Evolutionary conservation across 2,888 invertebrate genomes (phyloP).

Genomic region (Eristalis arbustorum): DNA sequence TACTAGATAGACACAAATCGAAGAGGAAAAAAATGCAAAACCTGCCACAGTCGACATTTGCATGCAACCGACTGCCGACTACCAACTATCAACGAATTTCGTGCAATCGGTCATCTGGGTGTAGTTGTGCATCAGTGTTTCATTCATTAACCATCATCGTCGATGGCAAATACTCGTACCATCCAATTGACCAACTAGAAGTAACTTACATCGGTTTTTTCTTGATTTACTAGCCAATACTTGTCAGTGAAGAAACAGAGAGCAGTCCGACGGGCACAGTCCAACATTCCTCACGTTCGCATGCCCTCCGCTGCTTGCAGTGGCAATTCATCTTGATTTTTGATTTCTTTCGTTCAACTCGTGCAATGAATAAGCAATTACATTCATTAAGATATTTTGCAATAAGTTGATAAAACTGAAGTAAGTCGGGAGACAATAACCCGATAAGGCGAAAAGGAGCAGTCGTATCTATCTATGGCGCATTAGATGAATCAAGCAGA

Average conservation of each 20-base stretch:
- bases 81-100: conserved; percentile 37
- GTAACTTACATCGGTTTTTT: conserved; percentile 29
- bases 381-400: conserved; percentile 68
- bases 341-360: conserved; percentile 63
- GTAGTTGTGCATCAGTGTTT: conserved; percentile 16
- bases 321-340: conserved; percentile 66
- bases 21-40: conserved; percentile 41
- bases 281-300: conserved; percentile 32
- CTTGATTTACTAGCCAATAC: conserved; percentile 51
- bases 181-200: conserved; percentile 14
- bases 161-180: conserved; percentile 9
- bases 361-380: conserved; percentile 68
- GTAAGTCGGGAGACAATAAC: conserved; percentile 64
- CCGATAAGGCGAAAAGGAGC: conserved; percentile 49
- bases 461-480: conserved; percentile 41
- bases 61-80: not conserved
- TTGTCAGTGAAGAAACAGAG: conserved; percentile 26
- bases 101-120: conserved; percentile 11
- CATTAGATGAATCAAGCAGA: conserved; percentile 64
- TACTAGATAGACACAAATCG: conserved; percentile 44
- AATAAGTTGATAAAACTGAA: conserved; percentile 61
- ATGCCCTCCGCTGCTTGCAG: not conserved
- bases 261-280: not conserved
- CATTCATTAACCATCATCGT: conserved; percentile 32
- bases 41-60: conserved; percentile 40